Conservation (phyloP, 2,888 invertebrate species). For the Junonia oenone region DNA sequence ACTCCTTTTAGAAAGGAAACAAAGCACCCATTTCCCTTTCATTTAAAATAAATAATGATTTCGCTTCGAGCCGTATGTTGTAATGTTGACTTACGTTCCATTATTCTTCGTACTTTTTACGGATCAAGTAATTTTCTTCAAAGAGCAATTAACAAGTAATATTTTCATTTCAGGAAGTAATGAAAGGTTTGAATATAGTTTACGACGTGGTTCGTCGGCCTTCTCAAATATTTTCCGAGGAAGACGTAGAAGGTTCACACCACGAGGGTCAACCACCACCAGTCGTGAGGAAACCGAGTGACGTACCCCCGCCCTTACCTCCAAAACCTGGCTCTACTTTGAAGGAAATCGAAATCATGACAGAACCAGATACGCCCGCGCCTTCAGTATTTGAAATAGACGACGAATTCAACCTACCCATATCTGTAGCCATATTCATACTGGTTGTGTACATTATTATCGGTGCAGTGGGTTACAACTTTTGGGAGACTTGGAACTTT, state of each 20-base stretch:
- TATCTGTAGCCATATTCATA: conserved; percentile 91
- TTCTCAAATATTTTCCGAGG: conserved; percentile 81
- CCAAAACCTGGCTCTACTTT: conserved; percentile 56
- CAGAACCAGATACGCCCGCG: conserved; percentile 87
- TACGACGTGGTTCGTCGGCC: conserved; percentile 89
- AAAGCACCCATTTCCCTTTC: conserved; percentile 42
- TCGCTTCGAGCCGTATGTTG: conserved; percentile 36
- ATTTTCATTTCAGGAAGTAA: conserved; percentile 81
- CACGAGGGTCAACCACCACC: conserved; percentile 37
- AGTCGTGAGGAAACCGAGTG: conserved; percentile 54
- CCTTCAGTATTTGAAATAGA: conserved; percentile 89
- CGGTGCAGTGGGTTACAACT: conserved; percentile 89
- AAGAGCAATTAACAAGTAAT: not conserved
- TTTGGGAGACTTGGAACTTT: conserved; percentile 92
- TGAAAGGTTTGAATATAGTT: conserved; percentile 89
- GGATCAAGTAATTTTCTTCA: conserved; percentile 1
- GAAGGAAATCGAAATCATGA: conserved; percentile 56
- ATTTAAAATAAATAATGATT: conserved; percentile 48
- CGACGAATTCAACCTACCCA: conserved; percentile 96
- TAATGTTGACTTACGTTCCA: conserved; percentile 35
- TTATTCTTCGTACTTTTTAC: conserved; percentile 33
- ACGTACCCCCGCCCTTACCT: conserved; percentile 64
- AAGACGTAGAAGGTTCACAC: conserved; percentile 50
- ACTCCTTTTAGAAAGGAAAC: conserved; percentile 38
- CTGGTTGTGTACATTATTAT: conserved; percentile 91